Base-by-base conservation (phyloP, 2,888 invertebrate species). In the Yponomeuta malinellus region DNA sequence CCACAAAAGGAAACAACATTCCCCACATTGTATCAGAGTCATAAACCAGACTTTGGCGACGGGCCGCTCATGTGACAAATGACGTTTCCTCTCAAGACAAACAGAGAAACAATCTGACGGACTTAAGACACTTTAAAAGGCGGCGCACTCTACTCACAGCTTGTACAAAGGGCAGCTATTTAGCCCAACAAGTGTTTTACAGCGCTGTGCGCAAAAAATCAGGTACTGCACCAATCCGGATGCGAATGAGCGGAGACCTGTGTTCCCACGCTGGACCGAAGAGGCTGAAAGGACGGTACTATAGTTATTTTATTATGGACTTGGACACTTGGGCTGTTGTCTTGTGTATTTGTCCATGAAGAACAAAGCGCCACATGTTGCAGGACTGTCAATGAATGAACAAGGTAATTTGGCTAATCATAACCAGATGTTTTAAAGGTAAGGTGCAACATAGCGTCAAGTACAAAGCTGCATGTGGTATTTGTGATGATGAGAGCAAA, bases 311-410 rank as follows among this genome's bases (percentile, higher is more conserved):
- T 71, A 69, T 52, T 71, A 68, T 63, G 52, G 52, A 59, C 48
- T 48, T 9, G 31, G 6, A 69, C n/a, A 43, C 80, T 83, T 82
- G 81, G 80, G 80, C 83, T 83, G 84, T 86, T 83, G 81, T 81
- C 70, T 72, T 77, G 75, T 73, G 63, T 68, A 68, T 74, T 70
- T 74, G 72, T 77, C 77, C 76, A 74, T 76, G 74, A 77, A 76
- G 80, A 78, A 90, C 89, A 90, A 89, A 84, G 84, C 83, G 84
- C 86, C 88, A 89, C 83, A 80, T 89, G 89, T 83, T 77, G 74
- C 73, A 75, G 74, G 76, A 12, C 37, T 12, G n/a, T 75, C 69
- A 74, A 72, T 71, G 72, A 73, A 74, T 74, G 78, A 73, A 74
- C 74, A 78, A 72, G 74, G 80, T 78, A 78, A 79, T 79, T 81